Base-by-base conservation (phyloP, 2,797 vertebrate genomes). In the Morelia viridis region DNA sequence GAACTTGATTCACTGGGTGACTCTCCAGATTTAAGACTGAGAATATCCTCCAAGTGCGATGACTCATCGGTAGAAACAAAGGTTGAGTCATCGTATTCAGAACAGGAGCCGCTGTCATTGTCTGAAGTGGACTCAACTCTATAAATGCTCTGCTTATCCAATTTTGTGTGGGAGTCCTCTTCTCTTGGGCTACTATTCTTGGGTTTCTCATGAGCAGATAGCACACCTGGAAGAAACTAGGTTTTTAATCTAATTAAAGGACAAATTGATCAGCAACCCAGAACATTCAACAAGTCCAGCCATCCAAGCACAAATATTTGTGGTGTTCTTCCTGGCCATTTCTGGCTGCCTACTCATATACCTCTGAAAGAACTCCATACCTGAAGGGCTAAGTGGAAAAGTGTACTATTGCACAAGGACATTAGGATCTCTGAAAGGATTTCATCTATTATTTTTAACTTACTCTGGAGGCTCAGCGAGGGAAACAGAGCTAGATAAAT, bases 211-310 rank as follows among this genome's bases (percentile, higher is more conserved):
- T 62, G 11, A 62, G 31, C 8, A 90, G 89, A 15, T 58, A 80
- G 56, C 84, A 65, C 58, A 64, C 68, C 92, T 92, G 60, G 31
- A 90, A 87, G 85, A 92, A 92, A 92, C 84, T 57, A 80, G 68
- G 6, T n/a, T 87, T 90, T 90, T 83, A 92, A 71, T 92, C 26
- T 64, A 19, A 68, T 83, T 62, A 62, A 83, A 87, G 19, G 58
- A 61, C 3, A 56, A 62, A 87, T 64, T 19, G 22, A 11, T 26
- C 24, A 41, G 6, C 10, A 24, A 56, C 65, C 6, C 85, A 41
- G 26, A 41, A 84, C 24, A 60, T 22, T 13, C 7, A 65, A n/a
- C 41, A 76, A 10, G 35, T 61, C 57, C 86, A 87, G 26, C 53
- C 28, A 88, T 24, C 57, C 13, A 68, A 7, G 12, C 7, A 46